Conservation (phyloP, 2,797 vertebrate genomes). For the Rhodeus uyekii region DNA sequence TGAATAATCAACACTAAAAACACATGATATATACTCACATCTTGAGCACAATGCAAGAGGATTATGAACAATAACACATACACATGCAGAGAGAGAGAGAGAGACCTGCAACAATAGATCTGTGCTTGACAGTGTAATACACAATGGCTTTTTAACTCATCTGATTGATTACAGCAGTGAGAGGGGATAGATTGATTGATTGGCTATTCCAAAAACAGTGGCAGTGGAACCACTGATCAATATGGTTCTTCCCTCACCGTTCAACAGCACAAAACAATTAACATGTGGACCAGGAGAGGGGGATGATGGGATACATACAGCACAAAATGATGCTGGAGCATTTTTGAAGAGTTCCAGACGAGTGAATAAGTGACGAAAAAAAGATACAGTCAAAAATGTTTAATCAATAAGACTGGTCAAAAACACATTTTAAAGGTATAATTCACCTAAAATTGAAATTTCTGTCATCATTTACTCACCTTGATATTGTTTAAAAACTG, state of each 20-base stretch:
- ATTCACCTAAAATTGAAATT: neutral
- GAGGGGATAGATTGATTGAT: slow-evolving; percentile 71
- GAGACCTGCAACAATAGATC: slow-evolving; percentile 56
- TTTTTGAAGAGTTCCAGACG: neutral
- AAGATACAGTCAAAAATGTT: neutral
- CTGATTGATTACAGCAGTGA: slow-evolving; percentile 63
- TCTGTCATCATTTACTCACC: neutral
- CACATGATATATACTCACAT: neutral
- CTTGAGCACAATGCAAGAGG: neutral
- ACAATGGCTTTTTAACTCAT: slow-evolving; percentile 75
- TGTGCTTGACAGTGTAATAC: slow-evolving; percentile 77
- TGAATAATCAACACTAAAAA: neutral
- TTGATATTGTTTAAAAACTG: neutral
- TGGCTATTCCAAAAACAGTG: slow-evolving; percentile 71
- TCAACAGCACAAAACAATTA: slow-evolving; percentile 65
- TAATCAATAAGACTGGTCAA: neutral
- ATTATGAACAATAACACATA: slow-evolving; percentile 16
- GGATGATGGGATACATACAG: slow-evolving; percentile 26
- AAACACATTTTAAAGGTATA: neutral
- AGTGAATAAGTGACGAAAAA: neutral
- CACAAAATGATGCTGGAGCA: neutral
- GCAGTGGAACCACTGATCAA: slow-evolving; percentile 69
- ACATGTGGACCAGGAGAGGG: slow-evolving; percentile 16
- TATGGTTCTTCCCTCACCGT: slow-evolving; percentile 60
- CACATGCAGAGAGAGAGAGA: neutral